These are phyloP conservation scores for Nemotelus nigrinus DNA, from an alignment of 2,888 invertebrate genomes.

Conservation along the genomic window DNA sequence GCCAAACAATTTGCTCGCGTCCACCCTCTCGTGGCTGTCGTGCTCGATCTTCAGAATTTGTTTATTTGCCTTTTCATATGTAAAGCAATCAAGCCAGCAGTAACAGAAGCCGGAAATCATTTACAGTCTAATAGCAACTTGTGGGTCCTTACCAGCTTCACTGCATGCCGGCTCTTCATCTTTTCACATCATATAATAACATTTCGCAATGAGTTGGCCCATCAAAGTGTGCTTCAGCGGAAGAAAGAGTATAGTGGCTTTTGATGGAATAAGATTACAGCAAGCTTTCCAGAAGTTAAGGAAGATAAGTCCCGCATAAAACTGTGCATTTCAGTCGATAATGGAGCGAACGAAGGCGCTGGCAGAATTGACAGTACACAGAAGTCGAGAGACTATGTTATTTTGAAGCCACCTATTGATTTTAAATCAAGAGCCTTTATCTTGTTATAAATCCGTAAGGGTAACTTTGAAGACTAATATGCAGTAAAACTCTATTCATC, in stretches of 20 bases:
- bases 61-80: constrained; percentile 42
- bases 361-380: background rate
- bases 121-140: constrained; percentile 31
- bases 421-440: constrained; percentile 32
- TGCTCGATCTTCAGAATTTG: constrained; percentile 27
- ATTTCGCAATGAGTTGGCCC: constrained; percentile 34
- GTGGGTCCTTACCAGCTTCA: constrained; percentile 25
- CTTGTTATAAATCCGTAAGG: constrained; percentile 37
- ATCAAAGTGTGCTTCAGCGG: constrained; percentile 29
- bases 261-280: constrained; percentile 28
- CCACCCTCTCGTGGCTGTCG: background rate
- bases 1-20: background rate
- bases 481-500: constrained; percentile 29
- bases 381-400: constrained; percentile 1
- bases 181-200: constrained; percentile 37
- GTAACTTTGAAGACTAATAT: constrained; percentile 26
- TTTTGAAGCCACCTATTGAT: constrained; percentile 37
- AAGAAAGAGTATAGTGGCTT: constrained; percentile 23
- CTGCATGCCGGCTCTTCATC: constrained; percentile 15
- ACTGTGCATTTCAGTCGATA: constrained; percentile 5
- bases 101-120: constrained; percentile 35
- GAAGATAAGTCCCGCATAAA: constrained; percentile 33
- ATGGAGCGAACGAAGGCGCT: background rate
- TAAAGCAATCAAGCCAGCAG: constrained; percentile 38
- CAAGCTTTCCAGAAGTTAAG: background rate